phyloP scores from a whole-genome alignment of 2,888 invertebrate species.

The Lypha dubia region DNA sequence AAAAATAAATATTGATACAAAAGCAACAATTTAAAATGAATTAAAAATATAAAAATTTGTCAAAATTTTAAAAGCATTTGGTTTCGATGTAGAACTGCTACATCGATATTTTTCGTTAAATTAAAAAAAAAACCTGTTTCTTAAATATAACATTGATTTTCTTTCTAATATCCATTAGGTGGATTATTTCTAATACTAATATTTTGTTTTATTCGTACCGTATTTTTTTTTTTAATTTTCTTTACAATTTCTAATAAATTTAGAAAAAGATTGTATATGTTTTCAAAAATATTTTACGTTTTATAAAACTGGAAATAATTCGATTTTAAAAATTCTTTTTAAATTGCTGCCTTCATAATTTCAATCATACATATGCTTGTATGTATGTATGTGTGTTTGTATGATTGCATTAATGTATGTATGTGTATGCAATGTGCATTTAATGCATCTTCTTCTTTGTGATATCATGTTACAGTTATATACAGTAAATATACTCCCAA shows the following conservation, averaged over 20 bases:
- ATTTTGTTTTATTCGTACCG: background rate
- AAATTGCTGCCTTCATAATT: conserved; percentile 36
- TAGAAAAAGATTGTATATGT: background rate
- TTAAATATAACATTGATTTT: no score
- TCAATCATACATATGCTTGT: background rate
- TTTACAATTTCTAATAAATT: conserved; percentile 1
- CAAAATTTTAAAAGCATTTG: conserved; percentile 1
- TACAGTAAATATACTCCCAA: conserved; percentile 42
- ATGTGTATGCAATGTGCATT: conserved; percentile 26
- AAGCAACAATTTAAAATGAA: conserved; percentile 51
- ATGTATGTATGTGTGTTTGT: background rate
- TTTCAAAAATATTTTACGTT: conserved; percentile 3
- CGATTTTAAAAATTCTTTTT: conserved; percentile 25
- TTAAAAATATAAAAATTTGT: background rate
- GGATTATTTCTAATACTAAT: no score
- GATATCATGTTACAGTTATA: conserved; percentile 51
- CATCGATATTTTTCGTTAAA: background rate
- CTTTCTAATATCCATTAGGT: no score
- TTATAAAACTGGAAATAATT: conserved; percentile 11
- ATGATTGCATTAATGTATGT: conserved; percentile 12
- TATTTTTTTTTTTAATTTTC: background rate
- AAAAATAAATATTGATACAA: conserved; percentile 44
- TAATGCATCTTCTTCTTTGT: conserved; percentile 36
- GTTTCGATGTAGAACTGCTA: background rate
- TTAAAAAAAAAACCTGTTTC: background rate